phyloP scores from a whole-genome alignment of 2,113 vertebrate species.

The Cryptomyrus ogoouensis region DNA sequence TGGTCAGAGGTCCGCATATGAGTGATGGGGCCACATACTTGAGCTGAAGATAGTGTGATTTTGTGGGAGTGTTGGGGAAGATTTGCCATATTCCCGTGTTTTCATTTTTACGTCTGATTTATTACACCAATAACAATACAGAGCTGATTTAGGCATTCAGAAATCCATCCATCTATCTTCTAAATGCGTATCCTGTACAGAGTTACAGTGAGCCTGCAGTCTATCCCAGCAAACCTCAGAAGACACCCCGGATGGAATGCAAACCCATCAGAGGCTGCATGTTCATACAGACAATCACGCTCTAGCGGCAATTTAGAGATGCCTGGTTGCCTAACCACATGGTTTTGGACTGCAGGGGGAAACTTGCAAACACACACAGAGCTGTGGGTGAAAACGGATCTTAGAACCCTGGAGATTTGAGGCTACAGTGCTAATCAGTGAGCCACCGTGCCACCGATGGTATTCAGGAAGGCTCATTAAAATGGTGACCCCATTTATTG shows the following conservation, averaged over 20 bases:
- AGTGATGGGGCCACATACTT: not conserved
- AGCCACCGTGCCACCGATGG: not conserved
- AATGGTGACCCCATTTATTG: not conserved
- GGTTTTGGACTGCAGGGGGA: not conserved
- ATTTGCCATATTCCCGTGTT: not conserved
- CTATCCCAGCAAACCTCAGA: not conserved
- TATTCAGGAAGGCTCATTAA: not conserved
- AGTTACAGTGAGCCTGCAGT: not conserved
- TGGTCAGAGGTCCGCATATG: not conserved
- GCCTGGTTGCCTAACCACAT: not conserved
- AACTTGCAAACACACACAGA: not conserved
- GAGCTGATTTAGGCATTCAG: not conserved
- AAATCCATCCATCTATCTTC: not conserved
- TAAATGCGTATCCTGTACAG: not conserved
- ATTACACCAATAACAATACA: not conserved
- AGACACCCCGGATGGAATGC: not conserved
- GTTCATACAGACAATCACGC: not conserved
- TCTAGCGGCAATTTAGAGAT: not conserved
- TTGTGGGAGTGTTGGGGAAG: not conserved
- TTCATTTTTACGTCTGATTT: not conserved
- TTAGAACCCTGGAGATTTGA: not conserved
- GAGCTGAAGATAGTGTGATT: not conserved
- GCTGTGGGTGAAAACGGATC: not conserved
- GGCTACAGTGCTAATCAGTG: not conserved
- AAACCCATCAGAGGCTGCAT: not conserved